Evolutionary conservation across 2,888 invertebrate genomes (phyloP), one percentile per base, ranked within the genome.

Genomic region (Lottia gigantea): DNA sequence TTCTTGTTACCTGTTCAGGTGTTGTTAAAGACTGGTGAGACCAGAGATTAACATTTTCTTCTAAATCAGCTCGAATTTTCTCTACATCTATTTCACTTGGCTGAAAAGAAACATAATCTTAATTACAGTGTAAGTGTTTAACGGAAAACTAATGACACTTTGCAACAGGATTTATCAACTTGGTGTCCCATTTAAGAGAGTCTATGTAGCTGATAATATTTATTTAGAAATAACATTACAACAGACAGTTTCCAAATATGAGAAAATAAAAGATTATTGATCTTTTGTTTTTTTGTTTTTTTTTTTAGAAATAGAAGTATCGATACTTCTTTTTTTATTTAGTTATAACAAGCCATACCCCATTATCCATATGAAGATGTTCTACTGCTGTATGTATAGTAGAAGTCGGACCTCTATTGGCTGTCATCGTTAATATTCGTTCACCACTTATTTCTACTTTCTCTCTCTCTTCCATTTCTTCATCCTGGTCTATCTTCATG

Each of bases 361-460:
- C 62, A 4, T 62, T 68, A 25, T 78, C 79, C n/a, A 80, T 40
- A 47, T 80, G 74, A 1, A 85, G 76, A 49, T 75, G 76, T 72
- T 80, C 85, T 69, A 89, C 85, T 26, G 90, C 90, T 0, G 95
- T 95, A 86, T 95, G 94, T 80, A 94, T 94, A 0, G 92, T 92
- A 0, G 95, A 93, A 25, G 95, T 95, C 0, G 87, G 87, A 55
- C 93, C 93, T 75, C 96, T 90, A 0, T 91, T 89, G 16, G 93
- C 94, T 0, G 89, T 91, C 70, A 89, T 86, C 0, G 96, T 96
- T 68, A 90, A 85, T 0, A 94, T 90, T 0, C 90, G 86, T 40
- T 95, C 94, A 0, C 96, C 96, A 76, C 95, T 95, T 1, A 94
- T 77, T 62, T 84, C 83, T 25, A 72, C 67, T 46, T 74, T 79